These are phyloP conservation scores for Triplophysa rosa DNA, from an alignment of 2,113 vertebrate species.

Conservation along the genomic window DNA sequence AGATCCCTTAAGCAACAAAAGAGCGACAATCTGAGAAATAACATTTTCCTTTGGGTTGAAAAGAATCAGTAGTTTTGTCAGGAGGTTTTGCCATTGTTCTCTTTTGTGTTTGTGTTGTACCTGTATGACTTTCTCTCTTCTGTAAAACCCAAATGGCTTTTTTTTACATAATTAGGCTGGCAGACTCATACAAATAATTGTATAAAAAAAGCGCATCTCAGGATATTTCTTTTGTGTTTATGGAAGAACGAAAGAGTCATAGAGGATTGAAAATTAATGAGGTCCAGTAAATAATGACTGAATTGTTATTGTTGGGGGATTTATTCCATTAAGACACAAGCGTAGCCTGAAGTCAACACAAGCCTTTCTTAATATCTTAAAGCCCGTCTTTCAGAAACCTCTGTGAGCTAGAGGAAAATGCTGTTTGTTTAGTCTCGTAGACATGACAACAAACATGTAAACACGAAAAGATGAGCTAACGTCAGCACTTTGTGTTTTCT, in stretches of 20 bases:
- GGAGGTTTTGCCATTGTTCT: too few relatives aligned
- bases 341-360: not conserved
- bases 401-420: not conserved
- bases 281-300: not conserved
- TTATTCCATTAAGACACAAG: slow-evolving; percentile 4
- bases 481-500: not conserved
- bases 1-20: too few relatives aligned
- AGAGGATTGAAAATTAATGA: not conserved
- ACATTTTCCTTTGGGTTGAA: too few relatives aligned
- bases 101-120: too few relatives aligned
- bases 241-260: too few relatives aligned
- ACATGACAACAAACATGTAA: not conserved
- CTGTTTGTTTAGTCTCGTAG: not conserved
- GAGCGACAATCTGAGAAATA: too few relatives aligned
- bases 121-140: too few relatives aligned
- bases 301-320: not conserved
- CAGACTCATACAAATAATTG: not conserved
- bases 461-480: not conserved
- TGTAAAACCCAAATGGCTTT: too few relatives aligned
- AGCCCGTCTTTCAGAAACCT: not conserved
- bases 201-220: too few relatives aligned
- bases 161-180: too few relatives aligned
- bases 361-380: not conserved
- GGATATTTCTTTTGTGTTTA: too few relatives aligned
- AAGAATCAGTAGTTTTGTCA: too few relatives aligned